A percentile compares a stretch with the other conserved stretches of the same genome.
phyloP scores from a whole-genome alignment of 2,113 vertebrate species.

The Brachypodius melanocephalos region DNA sequence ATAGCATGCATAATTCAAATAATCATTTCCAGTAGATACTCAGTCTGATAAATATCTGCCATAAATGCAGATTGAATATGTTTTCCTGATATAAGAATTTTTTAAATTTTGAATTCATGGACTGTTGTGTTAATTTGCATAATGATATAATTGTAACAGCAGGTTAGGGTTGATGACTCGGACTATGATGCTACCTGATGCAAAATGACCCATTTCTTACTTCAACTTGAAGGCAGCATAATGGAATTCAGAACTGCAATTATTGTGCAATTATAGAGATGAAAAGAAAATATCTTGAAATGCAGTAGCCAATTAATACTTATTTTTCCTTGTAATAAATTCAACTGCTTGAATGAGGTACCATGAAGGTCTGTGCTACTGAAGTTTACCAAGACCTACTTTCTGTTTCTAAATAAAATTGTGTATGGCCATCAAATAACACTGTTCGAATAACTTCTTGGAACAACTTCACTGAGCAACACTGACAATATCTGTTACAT shows the following conservation, averaged over 20 bases:
- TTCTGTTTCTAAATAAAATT: not conserved
- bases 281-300: not conserved
- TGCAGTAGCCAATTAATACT: not conserved
- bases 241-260: constrained; percentile 22
- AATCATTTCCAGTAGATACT: constrained; percentile 55
- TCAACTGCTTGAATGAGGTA: not conserved
- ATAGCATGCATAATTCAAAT: constrained; percentile 64
- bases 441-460: not conserved
- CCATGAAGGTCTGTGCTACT: not conserved
- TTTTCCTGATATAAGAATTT: not conserved
- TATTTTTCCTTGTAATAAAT: not conserved
- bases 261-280: constrained; percentile 10
- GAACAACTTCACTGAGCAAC: not conserved
- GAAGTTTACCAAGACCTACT: not conserved
- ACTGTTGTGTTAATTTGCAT: constrained; percentile 41
- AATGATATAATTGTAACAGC: constrained; percentile 23
- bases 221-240: not conserved
- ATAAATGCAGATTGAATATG: constrained; percentile 14
- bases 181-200: constrained; percentile 12
- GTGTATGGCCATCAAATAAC: not conserved
- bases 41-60: constrained; percentile 24
- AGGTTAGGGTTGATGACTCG: not conserved
- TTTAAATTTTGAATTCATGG: constrained; percentile 2
- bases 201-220: constrained; percentile 25
- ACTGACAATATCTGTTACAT: not conserved